Percentiles rank a stretch among this genome's conserved stretches.
phyloP scores from a whole-genome alignment of 1,140 invertebrate species.

The Micrasema minimum region DNA sequence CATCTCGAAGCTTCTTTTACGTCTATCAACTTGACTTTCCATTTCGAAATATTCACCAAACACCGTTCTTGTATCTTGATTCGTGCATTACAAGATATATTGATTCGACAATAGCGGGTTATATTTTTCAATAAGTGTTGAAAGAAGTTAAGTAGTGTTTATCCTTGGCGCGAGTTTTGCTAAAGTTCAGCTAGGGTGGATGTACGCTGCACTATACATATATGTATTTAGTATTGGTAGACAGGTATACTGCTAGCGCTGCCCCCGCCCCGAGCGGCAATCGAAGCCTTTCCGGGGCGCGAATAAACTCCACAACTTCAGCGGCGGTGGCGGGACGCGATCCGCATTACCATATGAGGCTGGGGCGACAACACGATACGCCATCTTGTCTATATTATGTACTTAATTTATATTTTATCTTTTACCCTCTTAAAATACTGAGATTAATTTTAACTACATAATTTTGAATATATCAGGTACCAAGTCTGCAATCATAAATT shows the following conservation, averaged over 20 bases:
- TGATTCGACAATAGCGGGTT: not conserved
- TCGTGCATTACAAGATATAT: not conserved
- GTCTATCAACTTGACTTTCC: not conserved
- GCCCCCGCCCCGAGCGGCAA: constrained; percentile 9
- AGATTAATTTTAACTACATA: too few relatives aligned
- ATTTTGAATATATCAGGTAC: too few relatives aligned
- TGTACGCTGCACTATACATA: too few relatives aligned
- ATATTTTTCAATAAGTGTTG: constrained; percentile 21
- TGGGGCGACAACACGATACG: constrained; percentile 15
- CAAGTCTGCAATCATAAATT: too few relatives aligned
- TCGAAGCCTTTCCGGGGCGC: constrained; percentile 33
- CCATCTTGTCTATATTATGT: not conserved
- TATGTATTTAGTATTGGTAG: too few relatives aligned
- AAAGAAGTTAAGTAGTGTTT: constrained; percentile 26
- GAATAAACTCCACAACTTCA: constrained; percentile 39
- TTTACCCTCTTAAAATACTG: too few relatives aligned
- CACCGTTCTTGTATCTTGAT: not conserved
- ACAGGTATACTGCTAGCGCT: too few relatives aligned
- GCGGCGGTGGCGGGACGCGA: constrained; percentile 27
- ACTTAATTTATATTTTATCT: too few relatives aligned
- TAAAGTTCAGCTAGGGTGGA: constrained; percentile 1
- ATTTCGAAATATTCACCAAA: not conserved
- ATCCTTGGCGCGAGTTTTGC: constrained; percentile 1
- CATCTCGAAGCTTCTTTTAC: too few relatives aligned
- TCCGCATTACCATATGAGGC: constrained; percentile 26